Conservation (phyloP, 2,888 invertebrate species). For the Allolobophora icterica region DNA sequence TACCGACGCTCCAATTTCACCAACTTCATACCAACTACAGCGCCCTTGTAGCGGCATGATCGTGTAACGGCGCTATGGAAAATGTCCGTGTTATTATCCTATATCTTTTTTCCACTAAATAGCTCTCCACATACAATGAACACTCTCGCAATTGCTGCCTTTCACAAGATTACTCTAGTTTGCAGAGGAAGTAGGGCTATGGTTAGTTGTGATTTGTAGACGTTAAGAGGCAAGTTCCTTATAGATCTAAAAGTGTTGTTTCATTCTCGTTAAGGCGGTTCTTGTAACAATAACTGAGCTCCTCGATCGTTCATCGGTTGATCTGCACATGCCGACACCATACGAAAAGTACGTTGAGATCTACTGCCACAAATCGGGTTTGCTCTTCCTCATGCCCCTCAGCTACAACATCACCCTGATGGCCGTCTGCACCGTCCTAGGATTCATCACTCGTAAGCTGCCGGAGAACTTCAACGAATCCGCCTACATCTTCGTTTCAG, state of each 20-base stretch:
- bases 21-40: no score
- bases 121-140: no score
- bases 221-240: no score
- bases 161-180: no score
- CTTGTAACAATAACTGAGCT: slow-evolving; percentile 13
- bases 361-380: slow-evolving; percentile 18
- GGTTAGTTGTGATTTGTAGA: no score
- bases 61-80: no score
- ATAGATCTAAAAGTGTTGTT: background rate
- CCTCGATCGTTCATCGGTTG: background rate
- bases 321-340: slow-evolving; percentile 34
- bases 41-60: no score
- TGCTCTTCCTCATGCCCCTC: slow-evolving; percentile 52
- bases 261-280: slow-evolving; percentile 13
- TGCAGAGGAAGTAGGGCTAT: no score
- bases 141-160: no score
- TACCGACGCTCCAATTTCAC: no score
- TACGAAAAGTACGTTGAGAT: slow-evolving; percentile 32
- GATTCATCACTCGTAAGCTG: slow-evolving; percentile 44
- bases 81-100: no score
- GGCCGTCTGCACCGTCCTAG: slow-evolving; percentile 40
- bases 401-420: slow-evolving; percentile 44
- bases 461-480: slow-evolving; percentile 49
- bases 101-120: no score
- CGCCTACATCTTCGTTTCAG: slow-evolving; percentile 47